Base-by-base conservation (phyloP, 2,888 invertebrate genomes). In the Drosophila helvetica region DNA sequence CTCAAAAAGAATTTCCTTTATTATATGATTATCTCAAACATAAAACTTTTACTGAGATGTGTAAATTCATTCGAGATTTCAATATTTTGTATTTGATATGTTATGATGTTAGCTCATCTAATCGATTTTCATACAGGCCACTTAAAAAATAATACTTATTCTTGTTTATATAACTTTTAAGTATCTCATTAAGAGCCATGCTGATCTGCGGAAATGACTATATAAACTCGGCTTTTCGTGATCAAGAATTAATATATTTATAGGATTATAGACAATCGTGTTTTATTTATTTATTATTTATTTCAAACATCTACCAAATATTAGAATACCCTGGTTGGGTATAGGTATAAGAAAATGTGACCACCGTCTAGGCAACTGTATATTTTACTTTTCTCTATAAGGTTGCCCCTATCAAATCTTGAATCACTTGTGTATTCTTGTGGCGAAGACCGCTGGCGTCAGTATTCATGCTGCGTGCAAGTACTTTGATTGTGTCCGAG, bases 361-460 rank as follows among this genome's bases (percentile, higher is more conserved):
- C 1, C 38, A 38, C 38, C 15, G 15, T 38, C 15, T 38, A 6
- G 6, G 15, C 63, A 71, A 71, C 64, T 71, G 71, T 57, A 65
- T 43, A 53, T 64, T 69, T 48, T 53, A 60, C 19, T 65, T 68
- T 71, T 57, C 71, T 57, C 54, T 18, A 17, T 27, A 71, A 54
- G 57, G 71, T 47, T 45, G 19, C 45, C 19, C 9, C 7, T 33
- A 30, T 8, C 5, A 30, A 51, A 27, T 17, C 25, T 58, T 55
- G 38, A 46, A 18, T 53, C 54, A 81, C 63, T 79, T 79, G 63
- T 45, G 79, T 80, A 79, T 79, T 75, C 79, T 77, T 46, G 55
- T 48, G 46, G 61, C 72, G 60, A 52, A 67, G 38, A 57, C 50
- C 22, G 60, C 78, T 52, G 33, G 46, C 58, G 51, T 33, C 27